phyloP scores from a whole-genome alignment of 2,113 vertebrate species.

The Lichenostomus cassidix region DNA sequence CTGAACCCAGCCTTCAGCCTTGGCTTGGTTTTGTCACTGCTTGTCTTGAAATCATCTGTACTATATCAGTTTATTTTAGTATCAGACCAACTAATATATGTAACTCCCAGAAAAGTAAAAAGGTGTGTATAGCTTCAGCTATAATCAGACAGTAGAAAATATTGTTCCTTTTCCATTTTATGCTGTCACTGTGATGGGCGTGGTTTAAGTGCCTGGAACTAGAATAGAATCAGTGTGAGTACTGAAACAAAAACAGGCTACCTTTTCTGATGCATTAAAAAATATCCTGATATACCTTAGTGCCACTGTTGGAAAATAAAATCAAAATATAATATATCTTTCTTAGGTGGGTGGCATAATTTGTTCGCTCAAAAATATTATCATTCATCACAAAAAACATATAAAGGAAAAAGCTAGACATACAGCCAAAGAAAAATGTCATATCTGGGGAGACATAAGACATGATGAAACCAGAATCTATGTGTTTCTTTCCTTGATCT shows the following conservation, averaged over 20 bases:
- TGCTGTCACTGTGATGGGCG: accelerated
- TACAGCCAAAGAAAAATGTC: not conserved
- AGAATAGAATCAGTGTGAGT: not conserved
- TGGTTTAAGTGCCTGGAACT: not conserved
- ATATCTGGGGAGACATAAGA: not conserved
- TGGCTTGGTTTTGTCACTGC: not conserved
- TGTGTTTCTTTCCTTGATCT: not conserved
- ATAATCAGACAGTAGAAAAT: not conserved
- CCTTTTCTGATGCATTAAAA: not conserved
- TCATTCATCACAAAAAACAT: not conserved
- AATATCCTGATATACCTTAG: not conserved
- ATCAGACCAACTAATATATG: not conserved
- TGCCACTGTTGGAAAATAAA: not conserved
- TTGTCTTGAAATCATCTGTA: not conserved
- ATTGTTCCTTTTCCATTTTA: not conserved
- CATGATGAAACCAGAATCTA: not conserved
- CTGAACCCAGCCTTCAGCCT: not conserved
- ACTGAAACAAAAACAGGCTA: not conserved
- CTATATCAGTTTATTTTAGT: not conserved
- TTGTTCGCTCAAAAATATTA: not conserved
- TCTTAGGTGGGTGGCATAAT: not conserved
- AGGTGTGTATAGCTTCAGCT: not conserved
- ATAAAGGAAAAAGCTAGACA: not conserved
- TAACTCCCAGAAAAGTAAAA: not conserved
- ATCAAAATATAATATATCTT: not conserved